These are phyloP conservation scores for Amniataba percoides DNA, from an alignment of 2,797 vertebrate species.

Conservation along the genomic window DNA sequence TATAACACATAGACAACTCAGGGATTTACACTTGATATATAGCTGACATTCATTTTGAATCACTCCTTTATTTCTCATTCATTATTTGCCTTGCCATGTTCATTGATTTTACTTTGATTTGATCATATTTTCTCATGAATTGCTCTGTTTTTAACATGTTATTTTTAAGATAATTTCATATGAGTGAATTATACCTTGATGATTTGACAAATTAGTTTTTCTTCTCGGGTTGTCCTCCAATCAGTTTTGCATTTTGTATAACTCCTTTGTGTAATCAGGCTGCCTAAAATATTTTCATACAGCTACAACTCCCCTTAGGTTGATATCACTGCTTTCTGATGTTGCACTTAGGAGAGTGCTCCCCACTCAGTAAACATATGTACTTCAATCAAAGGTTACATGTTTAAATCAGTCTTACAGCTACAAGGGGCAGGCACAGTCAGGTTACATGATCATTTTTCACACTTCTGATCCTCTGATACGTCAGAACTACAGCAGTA, in stretches of 20 bases:
- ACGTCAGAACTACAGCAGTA: not conserved
- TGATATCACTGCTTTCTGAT: conserved; percentile 4
- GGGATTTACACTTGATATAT: conserved; percentile 35
- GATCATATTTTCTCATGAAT: conserved; percentile 5
- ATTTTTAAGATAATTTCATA: conserved; percentile 2
- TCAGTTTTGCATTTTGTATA: not conserved
- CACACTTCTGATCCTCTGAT: not conserved
- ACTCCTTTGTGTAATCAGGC: not conserved
- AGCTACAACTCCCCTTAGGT: not conserved
- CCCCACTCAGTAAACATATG: conserved; percentile 6
- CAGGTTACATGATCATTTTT: not conserved
- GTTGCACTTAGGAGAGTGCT: conserved; percentile 3
- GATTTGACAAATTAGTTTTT: not conserved
- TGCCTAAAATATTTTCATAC: not conserved
- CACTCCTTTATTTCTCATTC: conserved; percentile 27
- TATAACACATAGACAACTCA: conserved; percentile 38
- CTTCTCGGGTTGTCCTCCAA: not conserved
- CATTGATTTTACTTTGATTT: conserved; percentile 11
- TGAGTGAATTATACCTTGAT: not conserved
- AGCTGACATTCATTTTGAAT: conserved; percentile 25
- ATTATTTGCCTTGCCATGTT: conserved; percentile 53
- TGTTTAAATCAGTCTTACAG: not conserved
- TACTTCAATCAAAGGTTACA: conserved; percentile 1
- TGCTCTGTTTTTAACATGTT: not conserved
- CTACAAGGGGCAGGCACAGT: conserved; percentile 2